phyloP scores from a whole-genome alignment of 92 coral and sea anemone genomes.

The Isaurus tuberculatus region DNA sequence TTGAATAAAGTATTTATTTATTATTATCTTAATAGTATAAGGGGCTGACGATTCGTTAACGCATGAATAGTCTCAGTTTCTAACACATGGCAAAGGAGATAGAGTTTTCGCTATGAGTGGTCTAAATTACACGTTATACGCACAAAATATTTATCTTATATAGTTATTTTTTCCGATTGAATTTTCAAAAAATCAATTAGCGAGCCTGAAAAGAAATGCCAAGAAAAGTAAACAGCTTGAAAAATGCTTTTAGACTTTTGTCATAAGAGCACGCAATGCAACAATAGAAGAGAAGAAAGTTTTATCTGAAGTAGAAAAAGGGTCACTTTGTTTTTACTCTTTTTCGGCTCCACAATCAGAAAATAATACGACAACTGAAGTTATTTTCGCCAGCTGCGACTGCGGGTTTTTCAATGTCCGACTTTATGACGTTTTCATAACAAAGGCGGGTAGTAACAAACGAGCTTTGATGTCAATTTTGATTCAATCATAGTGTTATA shows the following conservation, averaged over 20 bases:
- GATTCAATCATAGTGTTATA: neutral
- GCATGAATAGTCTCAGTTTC: too few relatives aligned
- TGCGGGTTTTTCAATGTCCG: neutral
- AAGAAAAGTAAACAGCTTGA: constrained; percentile 18
- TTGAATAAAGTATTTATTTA: too few relatives aligned
- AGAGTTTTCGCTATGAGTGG: too few relatives aligned
- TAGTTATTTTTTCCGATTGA: neutral
- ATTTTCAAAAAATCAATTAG: neutral
- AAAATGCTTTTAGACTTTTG: neutral
- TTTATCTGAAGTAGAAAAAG: neutral
- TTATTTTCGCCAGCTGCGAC: neutral
- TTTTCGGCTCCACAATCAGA: neutral
- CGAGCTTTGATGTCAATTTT: neutral
- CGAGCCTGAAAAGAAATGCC: neutral
- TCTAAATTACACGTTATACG: too few relatives aligned
- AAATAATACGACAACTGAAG: neutral
- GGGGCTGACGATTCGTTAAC: too few relatives aligned
- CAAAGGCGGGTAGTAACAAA: neutral
- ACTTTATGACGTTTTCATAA: neutral
- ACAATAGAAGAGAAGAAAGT: neutral
- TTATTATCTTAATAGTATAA: too few relatives aligned
- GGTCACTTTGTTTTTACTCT: neutral
- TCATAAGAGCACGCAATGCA: constrained; percentile 9
- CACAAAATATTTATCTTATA: neutral
- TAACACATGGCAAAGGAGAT: too few relatives aligned